Conservation (phyloP, 2,113 vertebrate genomes). For the Piprites chloris region DNA sequence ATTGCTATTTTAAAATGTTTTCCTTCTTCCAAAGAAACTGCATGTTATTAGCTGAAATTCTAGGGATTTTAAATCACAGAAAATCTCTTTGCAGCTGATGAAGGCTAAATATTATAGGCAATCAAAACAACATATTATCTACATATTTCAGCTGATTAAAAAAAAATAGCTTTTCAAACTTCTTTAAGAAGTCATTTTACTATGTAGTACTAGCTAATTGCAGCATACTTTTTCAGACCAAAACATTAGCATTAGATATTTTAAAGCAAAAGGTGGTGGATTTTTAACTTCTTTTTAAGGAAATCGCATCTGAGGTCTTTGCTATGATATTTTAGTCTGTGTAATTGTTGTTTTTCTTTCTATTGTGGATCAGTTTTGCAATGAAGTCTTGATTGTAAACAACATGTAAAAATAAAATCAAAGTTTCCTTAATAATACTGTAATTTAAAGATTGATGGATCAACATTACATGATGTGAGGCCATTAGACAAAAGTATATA, state of each 20-base stretch:
- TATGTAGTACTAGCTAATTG: conserved; percentile 27
- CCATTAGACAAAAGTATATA: background rate
- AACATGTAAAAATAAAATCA: background rate
- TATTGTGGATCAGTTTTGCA: background rate
- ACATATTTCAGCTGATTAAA: conserved; percentile 75
- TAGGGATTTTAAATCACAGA: conserved; percentile 71
- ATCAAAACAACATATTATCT: conserved; percentile 76
- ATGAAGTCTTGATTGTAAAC: background rate
- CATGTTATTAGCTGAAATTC: conserved; percentile 70
- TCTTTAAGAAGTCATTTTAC: conserved; percentile 38
- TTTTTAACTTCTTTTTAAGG: background rate
- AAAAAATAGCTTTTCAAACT: conserved; percentile 52
- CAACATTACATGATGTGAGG: background rate
- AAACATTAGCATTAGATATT: conserved; percentile 14
- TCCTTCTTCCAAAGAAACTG: conserved; percentile 69
- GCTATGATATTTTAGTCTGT: background rate
- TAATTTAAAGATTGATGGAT: background rate
- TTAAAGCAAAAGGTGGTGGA: background rate
- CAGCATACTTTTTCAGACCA: conserved; percentile 1
- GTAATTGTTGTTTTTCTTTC: background rate
- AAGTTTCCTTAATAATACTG: background rate
- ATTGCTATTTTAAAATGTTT: conserved; percentile 80
- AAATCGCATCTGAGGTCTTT: background rate
- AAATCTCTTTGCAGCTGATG: conserved; percentile 68
- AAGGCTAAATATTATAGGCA: conserved; percentile 72